Evolutionary conservation across 2,797 vertebrate genomes (phyloP).

Genomic region (Leuciscus waleckii): DNA sequence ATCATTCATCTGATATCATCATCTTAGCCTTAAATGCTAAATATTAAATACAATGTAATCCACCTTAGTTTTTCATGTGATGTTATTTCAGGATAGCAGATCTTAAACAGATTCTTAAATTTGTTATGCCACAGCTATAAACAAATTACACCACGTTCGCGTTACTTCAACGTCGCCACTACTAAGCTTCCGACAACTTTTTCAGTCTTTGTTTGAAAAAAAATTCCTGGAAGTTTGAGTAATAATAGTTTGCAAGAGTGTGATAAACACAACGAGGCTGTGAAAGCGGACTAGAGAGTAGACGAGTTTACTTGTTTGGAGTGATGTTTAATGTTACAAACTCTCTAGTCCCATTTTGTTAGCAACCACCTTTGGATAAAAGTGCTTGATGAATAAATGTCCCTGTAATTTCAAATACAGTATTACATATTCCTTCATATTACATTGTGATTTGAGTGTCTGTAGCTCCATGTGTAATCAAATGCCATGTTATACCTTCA

Average conservation of each 20-base stretch:
- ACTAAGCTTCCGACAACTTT: background rate
- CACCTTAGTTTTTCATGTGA: too few species aligned
- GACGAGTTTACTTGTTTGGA: background rate
- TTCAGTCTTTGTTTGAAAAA: background rate
- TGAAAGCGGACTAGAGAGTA: background rate
- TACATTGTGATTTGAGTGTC: background rate
- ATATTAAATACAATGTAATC: too few species aligned
- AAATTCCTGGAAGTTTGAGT: background rate
- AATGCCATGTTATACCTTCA: background rate
- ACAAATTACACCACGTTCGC: background rate
- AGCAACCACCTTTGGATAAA: background rate
- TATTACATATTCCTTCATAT: background rate
- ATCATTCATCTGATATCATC: too few species aligned
- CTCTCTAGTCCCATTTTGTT: background rate
- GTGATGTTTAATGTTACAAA: too few species aligned
- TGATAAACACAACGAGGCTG: background rate
- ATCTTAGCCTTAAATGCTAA: too few species aligned
- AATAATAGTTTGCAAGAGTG: background rate
- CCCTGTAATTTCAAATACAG: background rate
- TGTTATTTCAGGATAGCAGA: too few species aligned
- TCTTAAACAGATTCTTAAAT: too few species aligned
- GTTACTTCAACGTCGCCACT: background rate
- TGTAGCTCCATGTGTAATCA: background rate
- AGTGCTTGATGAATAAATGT: background rate
- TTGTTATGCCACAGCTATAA: background rate